Conservation (phyloP, 1,140 invertebrate species). For the Pogonognathellus flavescens region DNA sequence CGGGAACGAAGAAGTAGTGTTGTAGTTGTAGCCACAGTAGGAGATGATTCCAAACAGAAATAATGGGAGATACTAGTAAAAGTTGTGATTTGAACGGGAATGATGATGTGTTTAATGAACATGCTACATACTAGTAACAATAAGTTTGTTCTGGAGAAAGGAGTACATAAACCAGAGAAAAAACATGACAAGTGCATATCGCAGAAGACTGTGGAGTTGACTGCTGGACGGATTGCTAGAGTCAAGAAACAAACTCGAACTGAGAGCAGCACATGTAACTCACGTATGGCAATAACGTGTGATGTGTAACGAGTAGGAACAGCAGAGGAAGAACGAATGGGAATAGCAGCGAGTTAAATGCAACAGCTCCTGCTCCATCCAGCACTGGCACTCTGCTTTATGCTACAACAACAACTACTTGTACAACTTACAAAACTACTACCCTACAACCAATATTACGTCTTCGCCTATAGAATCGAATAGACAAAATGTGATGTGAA, state of each 20-base stretch:
- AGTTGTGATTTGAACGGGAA: slow-evolving; percentile 15
- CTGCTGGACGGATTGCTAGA: slow-evolving; percentile 40
- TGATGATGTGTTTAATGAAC: neutral
- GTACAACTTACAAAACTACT: no score
- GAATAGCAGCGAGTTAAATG: slow-evolving; percentile 10
- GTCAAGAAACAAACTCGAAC: slow-evolving; percentile 33
- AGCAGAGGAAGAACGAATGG: neutral
- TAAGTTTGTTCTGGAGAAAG: slow-evolving; percentile 31
- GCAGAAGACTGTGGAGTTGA: slow-evolving; percentile 27
- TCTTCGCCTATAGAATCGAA: no score
- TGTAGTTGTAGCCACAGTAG: neutral
- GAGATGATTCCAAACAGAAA: neutral
- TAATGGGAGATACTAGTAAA: neutral
- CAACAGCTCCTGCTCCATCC: slow-evolving; percentile 28
- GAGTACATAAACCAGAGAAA: slow-evolving; percentile 27
- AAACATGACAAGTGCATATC: slow-evolving; percentile 46
- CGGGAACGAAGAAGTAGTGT: neutral
- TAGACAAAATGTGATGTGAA: no score
- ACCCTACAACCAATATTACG: no score
- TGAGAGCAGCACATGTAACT: neutral
- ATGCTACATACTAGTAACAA: neutral
- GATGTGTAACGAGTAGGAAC: neutral
- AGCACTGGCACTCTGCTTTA: slow-evolving; percentile 7
- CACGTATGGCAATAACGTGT: neutral
- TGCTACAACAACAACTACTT: no score